phyloP scores from a whole-genome alignment of 2,888 invertebrate genomes.

The Marasmarcha lunaedactyla region DNA sequence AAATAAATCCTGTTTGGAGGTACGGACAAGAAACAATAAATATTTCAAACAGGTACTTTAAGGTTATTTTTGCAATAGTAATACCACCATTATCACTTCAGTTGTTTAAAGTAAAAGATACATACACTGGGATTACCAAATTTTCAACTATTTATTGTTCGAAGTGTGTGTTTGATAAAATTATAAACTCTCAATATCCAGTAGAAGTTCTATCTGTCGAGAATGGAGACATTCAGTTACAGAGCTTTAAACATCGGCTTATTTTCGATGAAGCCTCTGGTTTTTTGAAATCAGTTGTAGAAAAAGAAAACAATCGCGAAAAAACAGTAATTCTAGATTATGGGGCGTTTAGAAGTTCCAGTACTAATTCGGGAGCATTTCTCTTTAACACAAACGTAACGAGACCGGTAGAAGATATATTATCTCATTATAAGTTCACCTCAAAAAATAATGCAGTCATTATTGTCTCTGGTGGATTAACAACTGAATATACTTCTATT shows the following conservation, averaged over 20 bases:
- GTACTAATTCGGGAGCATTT: slow-evolving; percentile 93
- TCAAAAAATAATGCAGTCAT: slow-evolving; percentile 69
- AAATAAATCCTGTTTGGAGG: slow-evolving; percentile 53
- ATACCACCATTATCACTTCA: slow-evolving; percentile 82
- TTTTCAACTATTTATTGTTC: slow-evolving; percentile 42
- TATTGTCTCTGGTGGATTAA: slow-evolving; percentile 85
- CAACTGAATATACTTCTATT: slow-evolving; percentile 84
- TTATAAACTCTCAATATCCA: slow-evolving; percentile 24
- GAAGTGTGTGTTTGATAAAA: slow-evolving; percentile 32
- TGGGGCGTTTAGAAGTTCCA: slow-evolving; percentile 87
- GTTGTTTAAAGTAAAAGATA: slow-evolving; percentile 70
- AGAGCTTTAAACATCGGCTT: slow-evolving; percentile 82
- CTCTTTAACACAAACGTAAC: slow-evolving; percentile 90
- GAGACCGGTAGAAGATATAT: slow-evolving; percentile 82
- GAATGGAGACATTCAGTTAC: slow-evolving; percentile 83
- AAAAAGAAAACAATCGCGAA: slow-evolving; percentile 47
- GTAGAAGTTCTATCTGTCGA: slow-evolving; percentile 75
- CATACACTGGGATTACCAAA: slow-evolving; percentile 35
- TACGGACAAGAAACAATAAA: slow-evolving; percentile 31
- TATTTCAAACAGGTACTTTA: slow-evolving; percentile 61
- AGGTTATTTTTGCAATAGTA: slow-evolving; percentile 78
- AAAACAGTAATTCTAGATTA: slow-evolving; percentile 72
- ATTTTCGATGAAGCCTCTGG: slow-evolving; percentile 86
- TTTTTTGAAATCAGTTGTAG: slow-evolving; percentile 81
- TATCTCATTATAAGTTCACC: slow-evolving; percentile 77